Base-by-base conservation (phyloP, 2,888 invertebrate species). In the Mimas tiliae region DNA sequence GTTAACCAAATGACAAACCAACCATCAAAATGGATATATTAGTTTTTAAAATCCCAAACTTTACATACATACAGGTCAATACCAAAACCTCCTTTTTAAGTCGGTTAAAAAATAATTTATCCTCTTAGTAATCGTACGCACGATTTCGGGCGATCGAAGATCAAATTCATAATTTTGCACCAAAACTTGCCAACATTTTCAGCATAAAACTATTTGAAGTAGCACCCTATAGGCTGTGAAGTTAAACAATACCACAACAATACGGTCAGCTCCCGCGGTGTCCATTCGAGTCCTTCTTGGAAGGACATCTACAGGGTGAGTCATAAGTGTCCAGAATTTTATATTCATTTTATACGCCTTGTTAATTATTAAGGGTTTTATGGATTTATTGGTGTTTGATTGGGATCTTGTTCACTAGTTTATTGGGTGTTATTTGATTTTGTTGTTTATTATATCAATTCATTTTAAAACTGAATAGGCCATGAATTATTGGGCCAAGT, bases 221-320 rank as follows among this genome's bases (percentile, higher is more conserved):
- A 75, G 74, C 67, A 27, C 67, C 65, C 66, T 79, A 75, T 84
- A 80, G 84, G 81, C 77, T 81, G 80, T 76, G 80, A 82, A 79
- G 83, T 77, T 75, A 76, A 75, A 79, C 80, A 82, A 78, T 76
- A 77, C n/a, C n/a, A n/a, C n/a, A n/a, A n/a, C n/a, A n/a, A n/a
- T n/a, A n/a, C 74, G 69, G 70, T 72, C 73, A 72, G 73, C 82
- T 78, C 89, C 88, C 81, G 88, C 80, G 75, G 85, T 79, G 88
- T 73, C 81, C 79, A 79, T 75, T 78, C 68, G 68, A 70, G 67
- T 68, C 81, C 83, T 90, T 90, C 90, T 80, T 34, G 74, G 89
- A 89, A 89, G 73, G 78, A 72, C 64, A 69, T 65, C 72, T 73
- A 77, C 76, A 82, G 81, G 70, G 65, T 81, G 82, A 80, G 71